These are phyloP conservation scores for Chionodraco myersi DNA, from an alignment of 2,113 vertebrate species.

Conservation along the genomic window DNA sequence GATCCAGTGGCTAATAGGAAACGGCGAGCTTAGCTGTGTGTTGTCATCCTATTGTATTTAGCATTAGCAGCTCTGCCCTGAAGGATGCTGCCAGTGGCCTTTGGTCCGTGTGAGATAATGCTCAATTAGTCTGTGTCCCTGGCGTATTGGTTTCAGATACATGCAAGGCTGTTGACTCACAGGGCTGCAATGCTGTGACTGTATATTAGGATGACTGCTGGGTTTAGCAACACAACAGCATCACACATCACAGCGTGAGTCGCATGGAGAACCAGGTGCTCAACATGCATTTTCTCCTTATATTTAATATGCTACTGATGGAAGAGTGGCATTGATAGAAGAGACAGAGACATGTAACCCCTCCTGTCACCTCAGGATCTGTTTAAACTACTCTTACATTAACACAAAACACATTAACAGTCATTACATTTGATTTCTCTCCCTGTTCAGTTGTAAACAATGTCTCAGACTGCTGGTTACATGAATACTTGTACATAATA, in stretches of 20 bases:
- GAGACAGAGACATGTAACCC: not conserved
- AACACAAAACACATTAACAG: no score
- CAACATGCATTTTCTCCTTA: not conserved
- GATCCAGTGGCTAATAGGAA: constrained; percentile 58
- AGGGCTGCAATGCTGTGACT: not conserved
- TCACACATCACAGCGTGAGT: not conserved
- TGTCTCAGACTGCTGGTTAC: no score
- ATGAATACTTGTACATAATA: no score
- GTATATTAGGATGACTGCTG: constrained; percentile 1
- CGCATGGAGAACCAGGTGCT: not conserved
- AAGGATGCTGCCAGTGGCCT: constrained; percentile 29
- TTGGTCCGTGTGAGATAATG: constrained; percentile 43
- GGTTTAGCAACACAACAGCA: constrained; percentile 12
- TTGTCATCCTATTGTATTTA: constrained; percentile 64
- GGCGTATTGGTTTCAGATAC: constrained; percentile 50
- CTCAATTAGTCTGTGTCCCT: constrained; percentile 58
- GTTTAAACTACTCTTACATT: no score
- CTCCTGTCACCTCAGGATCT: no score
- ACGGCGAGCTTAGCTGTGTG: constrained; percentile 37
- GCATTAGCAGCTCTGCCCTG: constrained; percentile 47
- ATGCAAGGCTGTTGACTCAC: constrained; percentile 4
- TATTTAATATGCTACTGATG: not conserved
- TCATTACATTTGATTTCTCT: no score
- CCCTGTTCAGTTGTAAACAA: no score
- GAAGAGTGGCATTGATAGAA: not conserved